phyloP scores from a whole-genome alignment of 35 echinoderm and acorn worm species.

The Apostichopus parvimensis region DNA sequence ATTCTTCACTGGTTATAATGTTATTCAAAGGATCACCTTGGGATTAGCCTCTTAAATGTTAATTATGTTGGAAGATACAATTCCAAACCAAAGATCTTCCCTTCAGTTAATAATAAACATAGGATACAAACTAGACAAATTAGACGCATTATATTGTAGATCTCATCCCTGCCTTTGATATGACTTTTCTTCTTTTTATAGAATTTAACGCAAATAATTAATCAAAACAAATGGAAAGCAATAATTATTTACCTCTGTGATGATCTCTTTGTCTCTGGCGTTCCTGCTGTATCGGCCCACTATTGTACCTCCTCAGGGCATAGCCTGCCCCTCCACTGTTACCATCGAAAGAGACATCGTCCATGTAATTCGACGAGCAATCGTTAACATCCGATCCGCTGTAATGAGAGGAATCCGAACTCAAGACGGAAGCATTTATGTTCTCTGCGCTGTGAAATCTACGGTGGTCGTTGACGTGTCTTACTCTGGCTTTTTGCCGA shows the following conservation, averaged over 20 bases:
- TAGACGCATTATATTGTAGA: no score
- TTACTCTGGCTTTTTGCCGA: not conserved
- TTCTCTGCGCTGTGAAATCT: slow-evolving; percentile 78
- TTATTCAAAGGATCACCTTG: no score
- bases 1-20: no score
- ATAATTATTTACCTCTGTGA: slow-evolving; percentile 63
- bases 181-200: no score
- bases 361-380: not conserved
- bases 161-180: no score
- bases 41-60: no score
- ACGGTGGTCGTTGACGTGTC: not conserved
- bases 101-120: no score
- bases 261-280: slow-evolving; percentile 16
- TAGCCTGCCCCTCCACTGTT: slow-evolving; percentile 32
- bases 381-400: slow-evolving; percentile 49
- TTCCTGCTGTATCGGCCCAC: slow-evolving; percentile 59
- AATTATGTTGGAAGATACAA: no score
- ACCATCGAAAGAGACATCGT: slow-evolving; percentile 32
- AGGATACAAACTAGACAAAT: no score
- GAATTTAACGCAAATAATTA: no score
- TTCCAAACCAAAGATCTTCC: no score
- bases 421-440: slow-evolving; percentile 39
- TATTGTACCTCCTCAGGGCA: slow-evolving; percentile 61
- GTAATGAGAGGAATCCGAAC: slow-evolving; percentile 51
- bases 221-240: no score